Conservation (phyloP, 2,797 vertebrate species). For the Poeciliopsis turneri region DNA sequence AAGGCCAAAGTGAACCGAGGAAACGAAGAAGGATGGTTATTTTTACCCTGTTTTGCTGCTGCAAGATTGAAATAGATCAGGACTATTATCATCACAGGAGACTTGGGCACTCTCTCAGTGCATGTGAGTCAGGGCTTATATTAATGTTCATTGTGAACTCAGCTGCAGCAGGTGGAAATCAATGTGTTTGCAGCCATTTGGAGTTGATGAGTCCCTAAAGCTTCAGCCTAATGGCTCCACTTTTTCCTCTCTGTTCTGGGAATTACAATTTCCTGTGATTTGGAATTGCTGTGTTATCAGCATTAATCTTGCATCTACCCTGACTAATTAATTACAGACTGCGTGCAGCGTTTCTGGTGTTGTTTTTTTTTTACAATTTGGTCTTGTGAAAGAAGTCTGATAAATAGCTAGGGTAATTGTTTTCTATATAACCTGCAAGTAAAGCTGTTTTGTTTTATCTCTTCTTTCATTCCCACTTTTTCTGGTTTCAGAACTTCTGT, state of each 20-base stretch:
- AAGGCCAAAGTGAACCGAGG: not conserved
- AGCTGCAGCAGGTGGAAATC: conserved; percentile 65
- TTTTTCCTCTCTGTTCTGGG: conserved; percentile 58
- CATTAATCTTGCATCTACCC: conserved; percentile 45
- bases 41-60: not conserved
- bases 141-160: conserved; percentile 38
- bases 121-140: conserved; percentile 19
- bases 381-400: conserved; percentile 9
- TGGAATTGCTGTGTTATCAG: conserved; percentile 61
- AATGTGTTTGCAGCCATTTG: conserved; percentile 55
- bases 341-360: conserved; percentile 5
- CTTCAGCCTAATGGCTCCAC: conserved; percentile 53
- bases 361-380: conserved; percentile 7
- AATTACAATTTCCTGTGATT: conserved; percentile 64
- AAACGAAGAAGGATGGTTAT: not conserved
- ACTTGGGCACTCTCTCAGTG: conserved; percentile 6
- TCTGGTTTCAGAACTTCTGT: conserved; percentile 41
- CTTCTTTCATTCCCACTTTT: conserved; percentile 23
- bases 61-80: conserved; percentile 2
- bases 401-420: conserved; percentile 24
- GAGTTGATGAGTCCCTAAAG: conserved; percentile 60
- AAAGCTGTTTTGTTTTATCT: conserved; percentile 32
- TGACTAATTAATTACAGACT: conserved; percentile 56
- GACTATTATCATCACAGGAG: conserved; percentile 7
- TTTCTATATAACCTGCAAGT: conserved; percentile 33